Evolutionary conservation across 2,797 vertebrate genomes (phyloP), one percentile per base, ranked within the genome.

Genomic region (Atherinosoma microstoma): DNA sequence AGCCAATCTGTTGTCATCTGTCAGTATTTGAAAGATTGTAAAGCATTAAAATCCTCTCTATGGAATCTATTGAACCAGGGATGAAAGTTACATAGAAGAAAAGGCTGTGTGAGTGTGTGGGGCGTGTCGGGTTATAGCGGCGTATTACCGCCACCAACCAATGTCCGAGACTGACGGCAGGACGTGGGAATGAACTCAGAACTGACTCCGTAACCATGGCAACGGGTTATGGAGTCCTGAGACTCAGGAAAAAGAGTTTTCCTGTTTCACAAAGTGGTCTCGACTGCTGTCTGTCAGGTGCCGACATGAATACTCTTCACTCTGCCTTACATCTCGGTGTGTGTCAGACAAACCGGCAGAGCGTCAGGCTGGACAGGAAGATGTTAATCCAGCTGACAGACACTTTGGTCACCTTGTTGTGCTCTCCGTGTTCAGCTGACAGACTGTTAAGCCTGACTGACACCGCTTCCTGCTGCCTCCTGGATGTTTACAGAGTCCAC

Each of bases 401-500:
- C 36, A 0, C 51, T 22, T 30, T 61, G 64, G 36, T 60, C 22
- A 57, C 18, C 62, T 56, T 20, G 10, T 2, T 8, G 27, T 4
- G 1, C 22, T 27, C 38, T 51, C 35, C 40, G 2, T 13, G 70
- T 2, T 15, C 3, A 36, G 6, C 66, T 58, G 70, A 57, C 56
- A 49, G 62, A 35, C 38, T 6, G 34, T 24, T 73, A 63, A 82
- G 22, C 59, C 72, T 65, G 66, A 56, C 49, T 71, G 80, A 76
- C 72, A 47, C 1, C 12, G 49, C 66, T 27, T 76, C 68, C 66
- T 58, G 70, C 24, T 45, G 71, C 71, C 51, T 62, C 13, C 38
- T 12, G 51, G 29, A 30, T 66, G 2, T 71, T 58, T 47, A 51
- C 53, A 59, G 32, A 45, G 9, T 58, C 11, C 38, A 47, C 10